Evolutionary conservation across 2,797 vertebrate species (phyloP).

Genomic region (Melanotaenia parkinsoni): DNA sequence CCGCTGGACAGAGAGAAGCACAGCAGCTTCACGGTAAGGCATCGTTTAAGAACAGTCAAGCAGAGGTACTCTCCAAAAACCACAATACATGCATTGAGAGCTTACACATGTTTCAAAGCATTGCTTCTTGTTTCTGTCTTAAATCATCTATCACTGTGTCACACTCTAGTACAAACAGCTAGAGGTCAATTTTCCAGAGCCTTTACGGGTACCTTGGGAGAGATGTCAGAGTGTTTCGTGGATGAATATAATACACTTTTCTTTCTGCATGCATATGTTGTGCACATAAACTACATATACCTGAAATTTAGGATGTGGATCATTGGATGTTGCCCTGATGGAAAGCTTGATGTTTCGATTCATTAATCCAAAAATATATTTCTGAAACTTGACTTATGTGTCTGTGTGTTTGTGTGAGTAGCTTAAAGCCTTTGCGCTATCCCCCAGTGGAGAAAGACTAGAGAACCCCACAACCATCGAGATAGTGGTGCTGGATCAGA

Average conservation of each 20-base stretch:
- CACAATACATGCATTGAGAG: constrained; percentile 6
- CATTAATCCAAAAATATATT: not conserved
- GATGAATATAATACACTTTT: constrained; percentile 67
- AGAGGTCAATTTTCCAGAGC: constrained; percentile 62
- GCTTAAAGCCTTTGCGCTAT: constrained; percentile 95
- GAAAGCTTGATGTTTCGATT: not conserved
- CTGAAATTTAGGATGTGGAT: not conserved
- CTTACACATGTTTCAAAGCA: constrained; percentile 25
- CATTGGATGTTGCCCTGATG: not conserved
- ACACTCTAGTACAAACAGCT: constrained; percentile 46
- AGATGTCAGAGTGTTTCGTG: constrained; percentile 59
- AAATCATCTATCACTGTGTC: constrained; percentile 56
- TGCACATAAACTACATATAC: constrained; percentile 17
- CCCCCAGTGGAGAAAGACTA: constrained; percentile 89
- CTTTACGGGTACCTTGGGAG: constrained; percentile 70
- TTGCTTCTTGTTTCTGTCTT: constrained; percentile 46
- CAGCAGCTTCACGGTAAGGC: constrained; percentile 88
- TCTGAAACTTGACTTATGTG: not conserved
- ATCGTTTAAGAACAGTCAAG: constrained; percentile 33
- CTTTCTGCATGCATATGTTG: constrained; percentile 42
- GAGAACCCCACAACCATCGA: constrained; percentile 96
- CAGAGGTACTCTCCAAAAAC: constrained; percentile 19
- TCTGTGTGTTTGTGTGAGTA: constrained; percentile 62
- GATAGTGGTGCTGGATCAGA: constrained; percentile 97
- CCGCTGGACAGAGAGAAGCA: constrained; percentile 93